phyloP scores from a whole-genome alignment of 2,113 vertebrate genomes.

The Copsychus sechellarum region DNA sequence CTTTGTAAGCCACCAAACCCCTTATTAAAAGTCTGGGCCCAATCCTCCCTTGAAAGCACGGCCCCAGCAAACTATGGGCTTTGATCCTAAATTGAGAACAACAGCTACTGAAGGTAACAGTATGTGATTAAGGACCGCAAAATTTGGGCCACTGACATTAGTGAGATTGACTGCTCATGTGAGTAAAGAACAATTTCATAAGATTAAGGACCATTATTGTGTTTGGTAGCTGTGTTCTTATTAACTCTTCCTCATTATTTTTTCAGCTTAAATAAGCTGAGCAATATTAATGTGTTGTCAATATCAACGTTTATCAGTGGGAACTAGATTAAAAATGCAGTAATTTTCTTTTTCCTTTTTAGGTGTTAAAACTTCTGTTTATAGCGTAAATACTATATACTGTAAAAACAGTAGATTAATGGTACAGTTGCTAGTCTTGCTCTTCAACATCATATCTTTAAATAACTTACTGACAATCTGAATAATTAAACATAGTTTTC shows the following conservation, averaged over 20 bases:
- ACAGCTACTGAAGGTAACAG: neutral
- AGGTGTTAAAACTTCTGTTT: neutral
- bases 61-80: neutral
- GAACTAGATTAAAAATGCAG: neutral
- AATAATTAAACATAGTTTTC: neutral
- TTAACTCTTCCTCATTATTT: neutral
- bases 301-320: neutral
- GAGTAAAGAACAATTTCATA: neutral
- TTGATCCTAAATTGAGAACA: slow-evolving; percentile 61
- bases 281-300: neutral
- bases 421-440: neutral
- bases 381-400: neutral
- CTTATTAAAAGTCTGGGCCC: slow-evolving; percentile 54
- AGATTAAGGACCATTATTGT: neutral
- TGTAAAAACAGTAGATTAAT: neutral
- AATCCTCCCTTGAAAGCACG: slow-evolving; percentile 34
- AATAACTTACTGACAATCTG: neutral
- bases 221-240: neutral
- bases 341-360: neutral
- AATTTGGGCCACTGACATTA: slow-evolving; percentile 7
- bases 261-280: neutral
- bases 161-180: neutral
- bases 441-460: neutral
- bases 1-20: slow-evolving; percentile 51
- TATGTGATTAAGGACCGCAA: slow-evolving; percentile 19